Percentiles rank a stretch among this genome's conserved stretches.
Evolutionary conservation across 2,888 invertebrate genomes (phyloP).

Genomic region (Caenorhabditis angaria): DNA sequence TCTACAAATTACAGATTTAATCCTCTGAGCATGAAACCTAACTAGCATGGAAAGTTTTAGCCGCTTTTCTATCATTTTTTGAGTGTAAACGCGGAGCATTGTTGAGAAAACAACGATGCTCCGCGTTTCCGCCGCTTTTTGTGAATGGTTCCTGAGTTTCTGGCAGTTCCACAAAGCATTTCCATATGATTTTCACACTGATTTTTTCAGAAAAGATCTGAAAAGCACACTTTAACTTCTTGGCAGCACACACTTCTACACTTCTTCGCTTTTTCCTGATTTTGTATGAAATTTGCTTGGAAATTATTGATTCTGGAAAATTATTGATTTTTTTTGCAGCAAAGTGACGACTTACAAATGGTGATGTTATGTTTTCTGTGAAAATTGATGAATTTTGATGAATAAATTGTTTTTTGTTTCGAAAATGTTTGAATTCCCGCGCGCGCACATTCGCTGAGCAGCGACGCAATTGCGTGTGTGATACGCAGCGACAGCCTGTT

Average conservation of each 20-base stretch:
- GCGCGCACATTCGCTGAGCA: no score
- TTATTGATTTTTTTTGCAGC: background rate
- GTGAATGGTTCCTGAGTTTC: background rate
- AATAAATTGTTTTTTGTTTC: background rate
- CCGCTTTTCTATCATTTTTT: conserved; percentile 3
- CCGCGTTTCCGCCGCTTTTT: background rate
- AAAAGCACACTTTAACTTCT: conserved; percentile 4
- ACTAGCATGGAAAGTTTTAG: background rate
- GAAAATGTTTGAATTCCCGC: background rate
- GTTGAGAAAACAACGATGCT: no score
- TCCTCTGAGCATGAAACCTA: conserved; percentile 2
- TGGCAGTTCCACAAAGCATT: background rate
- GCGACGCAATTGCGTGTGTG: no score
- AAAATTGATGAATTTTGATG: background rate
- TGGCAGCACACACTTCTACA: background rate
- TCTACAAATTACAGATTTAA: conserved; percentile 1
- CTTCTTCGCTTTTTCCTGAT: background rate
- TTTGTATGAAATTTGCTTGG: no score
- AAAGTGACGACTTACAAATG: conserved; percentile 2
- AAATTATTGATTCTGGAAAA: no score
- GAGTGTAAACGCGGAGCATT: no score
- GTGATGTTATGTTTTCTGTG: background rate
- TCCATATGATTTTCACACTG: background rate
- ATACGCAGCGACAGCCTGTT: no score
- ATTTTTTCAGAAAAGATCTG: background rate